phyloP scores from a whole-genome alignment of 2,113 vertebrate genomes.

The Cairina moschata region DNA sequence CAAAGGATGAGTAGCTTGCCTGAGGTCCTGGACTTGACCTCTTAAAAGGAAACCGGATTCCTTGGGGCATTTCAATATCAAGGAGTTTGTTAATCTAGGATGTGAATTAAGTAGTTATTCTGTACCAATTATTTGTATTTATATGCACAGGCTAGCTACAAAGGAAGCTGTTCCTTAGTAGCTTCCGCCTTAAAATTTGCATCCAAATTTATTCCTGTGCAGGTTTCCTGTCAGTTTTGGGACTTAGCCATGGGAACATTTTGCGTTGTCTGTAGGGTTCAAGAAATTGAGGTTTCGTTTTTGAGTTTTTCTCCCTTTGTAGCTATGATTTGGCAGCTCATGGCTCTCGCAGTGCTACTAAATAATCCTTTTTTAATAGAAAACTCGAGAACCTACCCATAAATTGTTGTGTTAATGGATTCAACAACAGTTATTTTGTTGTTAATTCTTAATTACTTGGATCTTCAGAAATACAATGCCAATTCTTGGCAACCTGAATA shows the following conservation, averaged over 20 bases:
- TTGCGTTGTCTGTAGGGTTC: not conserved
- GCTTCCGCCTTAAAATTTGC: not conserved
- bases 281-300: not conserved
- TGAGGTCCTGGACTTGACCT: not conserved
- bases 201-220: rapidly evolving
- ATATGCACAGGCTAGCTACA: not conserved
- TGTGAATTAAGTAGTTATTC: not conserved
- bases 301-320: not conserved
- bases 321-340: not conserved
- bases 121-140: not conserved
- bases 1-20: not conserved
- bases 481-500: not conserved
- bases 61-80: not conserved
- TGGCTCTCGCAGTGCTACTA: not conserved
- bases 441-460: not conserved
- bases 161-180: not conserved
- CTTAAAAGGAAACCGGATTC: not conserved
- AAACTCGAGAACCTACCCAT: not conserved
- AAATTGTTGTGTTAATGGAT: not conserved
- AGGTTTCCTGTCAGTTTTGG: not conserved
- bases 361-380: not conserved
- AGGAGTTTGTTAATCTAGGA: not conserved
- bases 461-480: not conserved
- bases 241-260: not conserved
- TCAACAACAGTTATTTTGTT: not conserved